Conservation (phyloP, 2,888 invertebrate species). For the Polietes domitor region DNA sequence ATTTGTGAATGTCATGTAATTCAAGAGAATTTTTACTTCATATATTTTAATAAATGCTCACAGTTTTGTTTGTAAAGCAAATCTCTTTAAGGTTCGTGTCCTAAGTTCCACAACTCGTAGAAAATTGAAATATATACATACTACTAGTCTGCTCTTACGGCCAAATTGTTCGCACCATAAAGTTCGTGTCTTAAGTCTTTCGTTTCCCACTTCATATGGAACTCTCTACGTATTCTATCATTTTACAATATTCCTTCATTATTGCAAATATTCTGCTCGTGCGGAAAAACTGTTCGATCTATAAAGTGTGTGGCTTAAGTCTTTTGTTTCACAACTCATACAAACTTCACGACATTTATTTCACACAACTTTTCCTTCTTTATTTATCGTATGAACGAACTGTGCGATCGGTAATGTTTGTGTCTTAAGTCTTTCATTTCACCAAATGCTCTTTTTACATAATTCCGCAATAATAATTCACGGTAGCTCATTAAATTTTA, state of each 20-base stretch:
- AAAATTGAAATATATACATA: too few species aligned
- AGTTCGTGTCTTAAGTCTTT: conserved; percentile 74
- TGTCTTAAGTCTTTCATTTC: neutral
- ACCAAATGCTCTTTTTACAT: neutral
- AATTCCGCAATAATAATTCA: neutral
- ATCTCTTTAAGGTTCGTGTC: too few species aligned
- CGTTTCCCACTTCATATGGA: neutral
- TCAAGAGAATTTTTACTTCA: too few species aligned
- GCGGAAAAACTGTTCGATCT: too few species aligned
- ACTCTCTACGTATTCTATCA: neutral
- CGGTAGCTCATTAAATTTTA: neutral
- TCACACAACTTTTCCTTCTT: neutral
- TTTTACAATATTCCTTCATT: too few species aligned
- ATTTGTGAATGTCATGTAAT: too few species aligned
- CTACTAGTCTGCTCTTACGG: too few species aligned
- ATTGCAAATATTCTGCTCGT: too few species aligned
- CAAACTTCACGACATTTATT: neutral
- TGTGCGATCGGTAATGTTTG: neutral
- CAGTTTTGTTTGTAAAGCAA: too few species aligned
- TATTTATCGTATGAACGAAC: neutral
- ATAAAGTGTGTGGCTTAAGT: conserved; percentile 49
- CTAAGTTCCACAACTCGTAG: too few species aligned
- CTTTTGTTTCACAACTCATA: conserved; percentile 48
- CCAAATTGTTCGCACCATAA: too few species aligned
- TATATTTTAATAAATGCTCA: too few species aligned